Percentiles rank a stretch among this genome's conserved stretches.
Conservation (phyloP, 2,888 invertebrate species). For the Acanthosepion esculentum region DNA sequence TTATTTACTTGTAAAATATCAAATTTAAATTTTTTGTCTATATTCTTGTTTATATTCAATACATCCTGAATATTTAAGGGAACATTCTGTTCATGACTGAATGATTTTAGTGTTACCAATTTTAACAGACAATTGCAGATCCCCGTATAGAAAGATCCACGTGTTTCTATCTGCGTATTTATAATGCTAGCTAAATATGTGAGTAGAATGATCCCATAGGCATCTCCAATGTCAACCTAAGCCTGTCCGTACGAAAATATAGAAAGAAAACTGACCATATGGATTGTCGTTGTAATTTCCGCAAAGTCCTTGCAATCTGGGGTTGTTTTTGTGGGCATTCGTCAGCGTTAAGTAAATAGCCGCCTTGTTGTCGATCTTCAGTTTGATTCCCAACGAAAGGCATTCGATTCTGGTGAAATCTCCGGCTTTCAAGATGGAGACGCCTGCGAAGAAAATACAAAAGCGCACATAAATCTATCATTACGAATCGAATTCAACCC, state of each 20-base stretch:
- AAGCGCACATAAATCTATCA: neutral
- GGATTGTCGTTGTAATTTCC: constrained; percentile 61
- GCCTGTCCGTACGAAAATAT: neutral
- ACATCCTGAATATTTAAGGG: no score
- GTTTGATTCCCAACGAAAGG: constrained; percentile 52
- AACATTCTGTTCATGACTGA: no score
- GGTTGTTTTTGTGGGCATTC: constrained; percentile 53
- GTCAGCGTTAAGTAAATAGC: constrained; percentile 56
- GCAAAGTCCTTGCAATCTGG: constrained; percentile 75
- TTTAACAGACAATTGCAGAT: no score
- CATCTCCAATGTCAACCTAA: no score
- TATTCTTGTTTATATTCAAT: no score
- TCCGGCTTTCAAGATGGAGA: neutral
- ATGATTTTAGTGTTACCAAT: no score
- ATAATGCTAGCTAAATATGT: no score
- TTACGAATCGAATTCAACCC: neutral
- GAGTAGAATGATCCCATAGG: no score
- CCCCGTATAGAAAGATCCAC: no score
- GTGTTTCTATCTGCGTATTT: no score
- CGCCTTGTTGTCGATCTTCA: constrained; percentile 56
- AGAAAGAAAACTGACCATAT: constrained; percentile 47
- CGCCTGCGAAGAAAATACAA: neutral
- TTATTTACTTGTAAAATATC: no score
- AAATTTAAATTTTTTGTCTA: no score
- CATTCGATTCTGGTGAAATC: constrained; percentile 49